These are phyloP conservation scores for Drosophila melanogaster DNA, from an alignment of 1,140 invertebrate species.

Conservation along the genomic window Release_6_plus_ISO1_MT NT_033779.5:8787501-8788000, in stretches of 20 bases:
- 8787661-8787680: conserved; percentile 47
- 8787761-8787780: too few species aligned
- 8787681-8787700: conserved; percentile 1
- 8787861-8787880: not conserved
- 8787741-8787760: too few species aligned
- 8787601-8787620: conserved; percentile 29
- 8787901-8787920: conserved; percentile 82
- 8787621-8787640: conserved; percentile 83
- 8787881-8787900: conserved; percentile 73
- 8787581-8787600: conserved; percentile 23
- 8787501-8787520: conserved; percentile 64
- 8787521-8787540: conserved; percentile 74
- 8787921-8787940: conserved; percentile 83
- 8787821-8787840: too few species aligned
- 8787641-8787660: conserved; percentile 84
- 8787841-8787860: not conserved
- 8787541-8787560: conserved; percentile 65
- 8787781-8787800: too few species aligned
- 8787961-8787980: conserved; percentile 84
- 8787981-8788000: conserved; percentile 62
- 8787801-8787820: too few species aligned
- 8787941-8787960: conserved; percentile 81
- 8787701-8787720: not conserved
- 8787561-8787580: conserved; percentile 18
- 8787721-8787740: not conserved